phyloP scores from a whole-genome alignment of 37 sponge, comb jelly and placozoan species.

The Tethya wilhelma region DNA sequence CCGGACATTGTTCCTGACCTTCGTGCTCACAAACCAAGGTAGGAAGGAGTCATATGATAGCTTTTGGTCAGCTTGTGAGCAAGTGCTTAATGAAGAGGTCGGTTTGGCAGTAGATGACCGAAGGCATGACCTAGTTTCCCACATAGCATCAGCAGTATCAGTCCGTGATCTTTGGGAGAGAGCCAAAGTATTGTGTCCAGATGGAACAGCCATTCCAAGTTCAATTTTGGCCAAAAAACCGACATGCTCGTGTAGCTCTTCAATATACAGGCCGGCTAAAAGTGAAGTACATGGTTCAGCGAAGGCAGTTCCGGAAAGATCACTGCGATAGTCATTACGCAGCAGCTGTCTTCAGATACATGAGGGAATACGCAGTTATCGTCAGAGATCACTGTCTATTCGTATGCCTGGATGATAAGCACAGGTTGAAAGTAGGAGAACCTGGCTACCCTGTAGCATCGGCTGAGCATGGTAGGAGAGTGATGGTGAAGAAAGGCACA shows the following conservation, averaged over 20 bases:
- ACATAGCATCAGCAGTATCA: conserved; percentile 25
- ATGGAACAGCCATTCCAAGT: conserved; percentile 7
- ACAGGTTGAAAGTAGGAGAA: conserved; percentile 29
- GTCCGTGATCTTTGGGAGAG: conserved; percentile 14
- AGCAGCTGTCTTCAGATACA: conserved; percentile 25
- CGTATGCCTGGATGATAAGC: conserved; percentile 50
- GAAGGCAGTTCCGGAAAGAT: conserved; percentile 18
- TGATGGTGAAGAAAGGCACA: conserved; percentile 1
- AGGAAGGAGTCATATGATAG: neutral
- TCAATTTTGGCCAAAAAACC: conserved; percentile 14
- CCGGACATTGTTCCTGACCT: conserved; percentile 23
- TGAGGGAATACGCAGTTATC: conserved; percentile 34
- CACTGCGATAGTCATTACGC: conserved; percentile 36
- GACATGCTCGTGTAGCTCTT: neutral
- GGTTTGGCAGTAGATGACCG: conserved; percentile 61
- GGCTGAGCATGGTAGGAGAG: conserved; percentile 5
- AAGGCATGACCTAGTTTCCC: conserved; percentile 37
- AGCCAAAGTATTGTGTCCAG: neutral
- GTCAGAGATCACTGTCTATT: conserved; percentile 14
- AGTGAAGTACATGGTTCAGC: conserved; percentile 26
- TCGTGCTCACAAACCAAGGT: conserved; percentile 5
- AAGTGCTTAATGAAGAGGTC: conserved; percentile 38
- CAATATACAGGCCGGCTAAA: conserved; percentile 38
- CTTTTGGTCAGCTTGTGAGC: conserved; percentile 11
- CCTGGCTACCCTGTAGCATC: conserved; percentile 42